Conservation (phyloP, 2,888 invertebrate genomes). For the Agrochola circellaris region DNA sequence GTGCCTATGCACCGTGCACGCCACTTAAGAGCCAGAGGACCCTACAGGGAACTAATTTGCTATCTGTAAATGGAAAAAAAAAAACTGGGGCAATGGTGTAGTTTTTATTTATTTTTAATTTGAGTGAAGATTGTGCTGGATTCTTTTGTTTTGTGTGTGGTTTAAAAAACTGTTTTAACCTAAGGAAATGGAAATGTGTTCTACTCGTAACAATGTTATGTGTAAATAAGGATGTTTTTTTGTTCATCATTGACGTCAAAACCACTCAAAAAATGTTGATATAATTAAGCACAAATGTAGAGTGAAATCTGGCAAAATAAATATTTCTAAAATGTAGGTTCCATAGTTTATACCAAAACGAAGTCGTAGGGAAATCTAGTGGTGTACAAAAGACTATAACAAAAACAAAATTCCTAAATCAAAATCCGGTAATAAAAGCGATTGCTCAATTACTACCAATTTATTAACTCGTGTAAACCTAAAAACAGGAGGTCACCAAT, state of each 20-base stretch:
- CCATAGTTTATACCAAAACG: not conserved
- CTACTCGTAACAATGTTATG: not conserved
- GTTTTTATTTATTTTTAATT: constrained; percentile 2
- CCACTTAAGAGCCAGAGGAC: constrained; percentile 22
- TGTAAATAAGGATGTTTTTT: not conserved
- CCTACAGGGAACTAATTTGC: constrained; percentile 30
- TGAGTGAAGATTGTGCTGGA: not conserved
- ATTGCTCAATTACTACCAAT: constrained; percentile 5
- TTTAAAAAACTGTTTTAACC: not conserved
- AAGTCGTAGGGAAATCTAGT: not conserved
- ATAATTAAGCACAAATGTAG: not conserved
- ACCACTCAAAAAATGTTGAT: no score
- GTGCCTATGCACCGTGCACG: constrained; percentile 11
- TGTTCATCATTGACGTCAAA: not conserved
- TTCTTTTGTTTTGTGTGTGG: not conserved
- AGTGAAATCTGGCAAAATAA: not conserved
- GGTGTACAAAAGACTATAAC: not conserved
- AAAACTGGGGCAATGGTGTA: constrained; percentile 1
- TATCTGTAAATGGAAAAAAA: constrained; percentile 36
- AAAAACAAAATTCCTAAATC: not conserved
- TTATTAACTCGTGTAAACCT: not conserved
- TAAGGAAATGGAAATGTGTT: not conserved
- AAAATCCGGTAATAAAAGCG: not conserved
- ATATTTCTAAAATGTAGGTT: not conserved
- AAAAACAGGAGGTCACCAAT: constrained; percentile 14